Base-by-base conservation (phyloP, 2,888 invertebrate species). In the Xestia sexstrigata region DNA sequence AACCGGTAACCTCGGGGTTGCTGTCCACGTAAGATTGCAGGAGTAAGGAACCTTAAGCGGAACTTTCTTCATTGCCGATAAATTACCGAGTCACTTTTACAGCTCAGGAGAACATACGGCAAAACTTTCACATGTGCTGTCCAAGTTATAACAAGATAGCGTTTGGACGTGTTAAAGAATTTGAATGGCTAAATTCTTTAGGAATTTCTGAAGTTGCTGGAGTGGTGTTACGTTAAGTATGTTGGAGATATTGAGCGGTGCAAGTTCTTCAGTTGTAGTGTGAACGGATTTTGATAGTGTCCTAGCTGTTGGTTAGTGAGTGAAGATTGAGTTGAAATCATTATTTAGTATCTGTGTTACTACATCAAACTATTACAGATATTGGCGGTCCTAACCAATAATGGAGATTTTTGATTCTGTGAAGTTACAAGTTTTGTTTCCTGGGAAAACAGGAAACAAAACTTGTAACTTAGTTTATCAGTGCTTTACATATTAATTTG, bases 71-170 rank as follows among this genome's bases (percentile, higher is more conserved):
- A 92, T 93, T 90, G 93, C 91, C 95, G 92, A 96, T 96, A 97
- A 96, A 97, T 96, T 96, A 95, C 93, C 88, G 88, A 96, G 95
- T 95, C 96, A 94, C 94, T 95, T 95, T 95, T 95, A 95, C 95
- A 96, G 95, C 96, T 95, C 92, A 92, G 86, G 90, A 91, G 94
- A 95, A 95, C 95, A 92, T 95, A 95, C 93, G 95, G 91, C 90
- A 86, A 91, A 95, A 95, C 92, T 95, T 95, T 90, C 88, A 89
- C 87, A 83, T 85, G 69, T 80, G 77, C 80, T 76, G 87, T 77
- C 82, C 85, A 84, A 91, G 91, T 89, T 83, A 88, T 81, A 85
- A 87, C 81, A 81, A 83, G 81, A 77, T 85, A 87, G 89, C 89
- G 89, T 81, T 81, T 82, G 80, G 80, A 86, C 85, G 83, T 87